phyloP scores from a whole-genome alignment of 2,888 invertebrate species.

The Orchestes rusci region DNA sequence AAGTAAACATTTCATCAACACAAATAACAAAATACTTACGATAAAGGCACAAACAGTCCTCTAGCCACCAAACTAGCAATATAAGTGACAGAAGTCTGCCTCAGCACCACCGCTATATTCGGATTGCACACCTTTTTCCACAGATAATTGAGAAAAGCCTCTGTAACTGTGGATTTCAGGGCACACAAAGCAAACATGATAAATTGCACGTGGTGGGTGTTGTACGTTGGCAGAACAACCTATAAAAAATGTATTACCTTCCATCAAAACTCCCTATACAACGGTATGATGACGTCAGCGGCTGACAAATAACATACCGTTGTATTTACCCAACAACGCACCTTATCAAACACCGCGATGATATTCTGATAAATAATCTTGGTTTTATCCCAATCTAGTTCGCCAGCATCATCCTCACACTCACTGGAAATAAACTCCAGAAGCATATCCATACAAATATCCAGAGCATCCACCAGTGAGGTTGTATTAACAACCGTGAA shows the following conservation, averaged over 20 bases:
- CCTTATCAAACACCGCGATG: slow-evolving; percentile 66
- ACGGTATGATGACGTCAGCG: too few species aligned
- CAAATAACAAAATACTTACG: slow-evolving; percentile 47
- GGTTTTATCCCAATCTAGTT: slow-evolving; percentile 51
- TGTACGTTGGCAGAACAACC: slow-evolving; percentile 74
- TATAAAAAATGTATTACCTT: slow-evolving; percentile 3
- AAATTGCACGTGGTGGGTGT: slow-evolving; percentile 73
- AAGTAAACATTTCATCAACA: too few species aligned
- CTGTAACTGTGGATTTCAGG: slow-evolving; percentile 52
- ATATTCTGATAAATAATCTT: slow-evolving; percentile 54
- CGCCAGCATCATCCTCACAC: slow-evolving; percentile 43
- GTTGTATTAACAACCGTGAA: slow-evolving; percentile 33
- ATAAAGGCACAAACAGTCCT: slow-evolving; percentile 54
- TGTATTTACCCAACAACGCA: slow-evolving; percentile 1
- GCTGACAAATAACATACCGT: not conserved
- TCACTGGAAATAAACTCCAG: slow-evolving; percentile 61
- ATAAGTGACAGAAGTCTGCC: slow-evolving; percentile 67
- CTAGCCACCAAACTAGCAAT: slow-evolving; percentile 68
- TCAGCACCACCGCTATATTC: slow-evolving; percentile 54
- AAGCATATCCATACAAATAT: slow-evolving; percentile 69
- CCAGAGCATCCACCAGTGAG: slow-evolving; percentile 56
- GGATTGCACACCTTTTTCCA: slow-evolving; percentile 69
- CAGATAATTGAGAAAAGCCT: slow-evolving; percentile 61
- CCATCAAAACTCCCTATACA: too few species aligned
- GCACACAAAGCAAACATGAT: slow-evolving; percentile 67